Percentiles rank a stretch among this genome's conserved stretches.
Evolutionary conservation across 2,797 vertebrate genomes (phyloP).

Genomic region (Myotis vivesi): DNA sequence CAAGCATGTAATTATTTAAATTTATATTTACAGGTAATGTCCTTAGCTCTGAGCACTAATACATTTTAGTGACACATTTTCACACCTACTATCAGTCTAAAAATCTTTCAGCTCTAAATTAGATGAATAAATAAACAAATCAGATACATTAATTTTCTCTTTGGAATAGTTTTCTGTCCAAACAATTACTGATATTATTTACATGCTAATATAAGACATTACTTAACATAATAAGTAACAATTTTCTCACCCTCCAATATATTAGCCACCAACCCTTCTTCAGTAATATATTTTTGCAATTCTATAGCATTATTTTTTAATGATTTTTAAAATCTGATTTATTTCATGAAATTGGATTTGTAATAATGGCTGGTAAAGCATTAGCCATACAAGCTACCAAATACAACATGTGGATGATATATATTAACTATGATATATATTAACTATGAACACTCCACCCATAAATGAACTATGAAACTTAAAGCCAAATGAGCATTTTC

Average conservation of each 20-base stretch:
- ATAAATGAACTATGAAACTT: neutral
- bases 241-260: slow-evolving; percentile 70
- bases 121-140: slow-evolving; percentile 79
- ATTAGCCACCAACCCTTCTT: neutral
- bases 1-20: slow-evolving; percentile 57
- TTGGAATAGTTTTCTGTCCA: slow-evolving; percentile 74
- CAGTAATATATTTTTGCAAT: slow-evolving; percentile 52
- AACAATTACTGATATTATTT: slow-evolving; percentile 76
- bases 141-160: slow-evolving; percentile 78
- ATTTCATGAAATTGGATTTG: neutral
- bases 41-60: slow-evolving; percentile 38
- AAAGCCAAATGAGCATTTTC: neutral
- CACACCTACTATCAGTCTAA: slow-evolving; percentile 64
- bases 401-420: neutral
- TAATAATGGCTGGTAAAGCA: neutral
- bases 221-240: slow-evolving; percentile 76
- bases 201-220: slow-evolving; percentile 75
- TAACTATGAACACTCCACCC: neutral
- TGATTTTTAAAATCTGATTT: neutral
- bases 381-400: neutral
- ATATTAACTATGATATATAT: neutral
- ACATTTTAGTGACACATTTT: slow-evolving; percentile 67
- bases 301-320: neutral
- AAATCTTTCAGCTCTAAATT: slow-evolving; percentile 73
- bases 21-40: slow-evolving; percentile 61